Conservation (phyloP, 2,888 invertebrate species). For the Sphaerophoria taeniata region DNA sequence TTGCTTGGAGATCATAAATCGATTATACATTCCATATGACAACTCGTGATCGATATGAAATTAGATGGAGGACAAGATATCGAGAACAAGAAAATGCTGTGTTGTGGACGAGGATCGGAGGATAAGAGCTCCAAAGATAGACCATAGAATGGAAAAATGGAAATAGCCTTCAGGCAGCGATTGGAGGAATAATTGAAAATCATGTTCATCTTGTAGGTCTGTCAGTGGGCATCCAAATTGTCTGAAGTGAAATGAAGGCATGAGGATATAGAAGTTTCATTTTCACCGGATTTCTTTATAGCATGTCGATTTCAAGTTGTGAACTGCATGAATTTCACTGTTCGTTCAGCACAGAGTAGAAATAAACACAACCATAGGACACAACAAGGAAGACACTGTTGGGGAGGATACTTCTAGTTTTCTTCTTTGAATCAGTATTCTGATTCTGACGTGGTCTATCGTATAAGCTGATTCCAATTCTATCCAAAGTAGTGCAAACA, state of each 20-base stretch:
- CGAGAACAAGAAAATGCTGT: background rate
- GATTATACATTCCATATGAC: constrained; percentile 68
- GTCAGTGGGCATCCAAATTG: constrained; percentile 72
- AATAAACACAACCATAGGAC: too few species aligned
- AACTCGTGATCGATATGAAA: constrained; percentile 73
- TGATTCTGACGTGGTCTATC: constrained; percentile 28
- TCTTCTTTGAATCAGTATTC: constrained; percentile 32
- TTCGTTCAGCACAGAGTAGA: too few species aligned
- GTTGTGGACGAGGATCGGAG: background rate
- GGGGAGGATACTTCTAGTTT: constrained; percentile 12
- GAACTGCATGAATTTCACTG: too few species aligned
- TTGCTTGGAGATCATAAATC: constrained; percentile 56
- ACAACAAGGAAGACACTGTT: too few species aligned
- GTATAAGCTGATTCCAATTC: constrained; percentile 32
- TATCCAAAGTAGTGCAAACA: constrained; percentile 59
- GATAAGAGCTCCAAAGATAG: background rate
- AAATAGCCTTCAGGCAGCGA: constrained; percentile 53
- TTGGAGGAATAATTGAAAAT: constrained; percentile 71
- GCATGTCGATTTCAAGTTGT: background rate
- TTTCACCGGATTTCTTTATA: background rate
- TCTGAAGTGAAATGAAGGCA: constrained; percentile 50
- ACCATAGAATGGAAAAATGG: constrained; percentile 27
- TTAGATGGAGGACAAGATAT: constrained; percentile 59
- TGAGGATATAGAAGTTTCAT: background rate
- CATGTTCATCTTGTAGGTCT: constrained; percentile 70